Evolutionary conservation across 2,888 invertebrate genomes (phyloP), one percentile per base, ranked within the genome.

Genomic region (Pemphredon lugubris): DNA sequence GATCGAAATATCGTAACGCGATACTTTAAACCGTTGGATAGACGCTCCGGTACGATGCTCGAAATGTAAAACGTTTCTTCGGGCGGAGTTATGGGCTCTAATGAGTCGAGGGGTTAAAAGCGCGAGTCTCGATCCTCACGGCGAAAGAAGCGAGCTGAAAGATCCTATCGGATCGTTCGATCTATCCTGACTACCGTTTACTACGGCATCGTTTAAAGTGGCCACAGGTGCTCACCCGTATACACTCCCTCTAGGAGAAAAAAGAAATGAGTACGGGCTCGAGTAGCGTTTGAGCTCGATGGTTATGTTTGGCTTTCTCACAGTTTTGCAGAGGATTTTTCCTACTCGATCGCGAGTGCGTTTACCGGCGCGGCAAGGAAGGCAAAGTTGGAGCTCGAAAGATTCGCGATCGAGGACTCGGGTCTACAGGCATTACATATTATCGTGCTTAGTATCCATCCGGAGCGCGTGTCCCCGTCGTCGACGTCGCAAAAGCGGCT

Each of bases 391-490:
- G 63, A 34, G 77, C 79, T 72, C 81, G 76, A 72, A 79, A 80
- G 74, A 79, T 79, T 76, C 70, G 58, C 67, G 69, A 68, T 69
- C 55, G 68, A 37, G 14, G 51, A 20, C 47, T 51, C 47, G 45
- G 58, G 60, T 55, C 67, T 60, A 83, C 83, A 83, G 77, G 81
- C 79, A 82, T 82, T 79, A 80, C 81, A 83, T 83, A 85, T 83
- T 84, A 82, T 80, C 74, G 63, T 78, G 72, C 74, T 71, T 77
- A 63, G 72, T 65, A 70, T 55, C 73, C 65, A 70, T 55, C 72
- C 65, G 69, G 57, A 61, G 59, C 66, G 59, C 65, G 79, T 73
- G 80, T 78, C 75, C 80, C 57, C 77, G 58, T 54, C 59, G 68
- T 61, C 61, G 40, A 60, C 64, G 72, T 75, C 79, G 81, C 72